Base-by-base conservation (phyloP, 2,113 vertebrate species). In the Tapirus terrestris region DNA sequence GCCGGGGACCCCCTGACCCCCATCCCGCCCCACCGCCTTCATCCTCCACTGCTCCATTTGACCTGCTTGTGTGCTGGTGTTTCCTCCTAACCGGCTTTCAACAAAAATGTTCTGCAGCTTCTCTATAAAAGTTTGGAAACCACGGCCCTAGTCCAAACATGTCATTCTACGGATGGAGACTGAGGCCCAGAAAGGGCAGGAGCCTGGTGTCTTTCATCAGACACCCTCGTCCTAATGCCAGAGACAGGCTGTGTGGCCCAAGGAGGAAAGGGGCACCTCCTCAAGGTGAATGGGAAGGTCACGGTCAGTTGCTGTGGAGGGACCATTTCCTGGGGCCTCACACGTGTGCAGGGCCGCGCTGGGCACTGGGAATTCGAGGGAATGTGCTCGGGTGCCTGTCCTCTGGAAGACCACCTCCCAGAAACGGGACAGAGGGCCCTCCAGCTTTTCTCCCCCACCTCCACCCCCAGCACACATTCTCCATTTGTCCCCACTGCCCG, bases 71-170 rank as follows among this genome's bases (percentile, higher is more conserved):
- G 6, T 29, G 63, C 25, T 12, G 29, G 8, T 16, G 27, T n/a
- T 86, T 81, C 81, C 67, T 48, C 63, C 43, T 17, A 29, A 23
- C 70, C n/a, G 39, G 21, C 8, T 94, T 93, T 63, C 60, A 51
- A 84, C 45, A n/a, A 72, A 97, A 73, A 67, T 45, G 53, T 51
- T 85, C 1, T 21, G n/a, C 23, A 27, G 81, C 45, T 87, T 80
- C 87, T 73, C 25, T 9, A 43, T 11, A 33, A 13, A 91, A 48
- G 53, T 43, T 77, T 77, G 81, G 60, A 94, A 76, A 63, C 39
- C 29, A 17, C 36, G 39, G n/a, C 70, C 77, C 53, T 33, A 23
- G 21, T 43, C 68, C 56, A 8, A 75, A 3, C 48, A 23, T 20
- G 29, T 39, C 75, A 29, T 56, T 48, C 36, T 76, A 53, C 23